Evolutionary conservation across 2,888 invertebrate genomes (phyloP).

Genomic region (Panorpa germanica): DNA sequence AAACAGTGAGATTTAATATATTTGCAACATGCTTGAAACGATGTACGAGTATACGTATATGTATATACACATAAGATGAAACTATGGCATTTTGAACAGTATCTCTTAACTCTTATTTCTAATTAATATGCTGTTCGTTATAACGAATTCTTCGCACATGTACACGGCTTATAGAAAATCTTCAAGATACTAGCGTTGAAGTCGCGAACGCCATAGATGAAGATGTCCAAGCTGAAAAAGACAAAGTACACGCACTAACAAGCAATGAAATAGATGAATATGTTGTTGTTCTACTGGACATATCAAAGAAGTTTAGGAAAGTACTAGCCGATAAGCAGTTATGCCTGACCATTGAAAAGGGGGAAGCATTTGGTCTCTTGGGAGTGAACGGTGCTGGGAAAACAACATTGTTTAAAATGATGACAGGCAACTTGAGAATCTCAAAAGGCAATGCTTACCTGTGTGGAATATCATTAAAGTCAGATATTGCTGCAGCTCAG

Average conservation of each 20-base stretch:
- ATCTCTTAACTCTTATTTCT: too few relatives aligned
- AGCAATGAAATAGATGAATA: slow-evolving; percentile 15
- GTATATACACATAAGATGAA: too few relatives aligned
- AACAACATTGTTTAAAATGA: slow-evolving; percentile 65
- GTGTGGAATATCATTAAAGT: slow-evolving; percentile 27
- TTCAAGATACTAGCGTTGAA: too few relatives aligned
- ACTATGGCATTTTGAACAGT: too few relatives aligned
- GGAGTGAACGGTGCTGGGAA: slow-evolving; percentile 68
- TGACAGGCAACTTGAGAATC: slow-evolving; percentile 56
- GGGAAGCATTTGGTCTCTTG: slow-evolving; percentile 55
- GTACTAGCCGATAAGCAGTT: slow-evolving; percentile 38
- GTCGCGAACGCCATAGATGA: slow-evolving; percentile 17
- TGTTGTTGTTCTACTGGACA: slow-evolving; percentile 23
- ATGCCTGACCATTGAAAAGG: slow-evolving; percentile 24
- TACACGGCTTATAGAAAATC: too few relatives aligned
- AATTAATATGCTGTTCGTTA: too few relatives aligned
- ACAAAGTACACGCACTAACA: slow-evolving; percentile 16
- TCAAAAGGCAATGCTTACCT: slow-evolving; percentile 46
- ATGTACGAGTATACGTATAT: too few relatives aligned
- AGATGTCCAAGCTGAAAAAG: slow-evolving; percentile 21
- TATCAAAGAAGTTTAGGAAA: slow-evolving; percentile 35
- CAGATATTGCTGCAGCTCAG: slow-evolving; percentile 29
- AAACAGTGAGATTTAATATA: too few relatives aligned
- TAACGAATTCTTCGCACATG: too few relatives aligned
- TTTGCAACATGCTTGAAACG: too few relatives aligned